Base-by-base conservation (phyloP, 2,888 invertebrate species). In the Philopedon plagiatum region DNA sequence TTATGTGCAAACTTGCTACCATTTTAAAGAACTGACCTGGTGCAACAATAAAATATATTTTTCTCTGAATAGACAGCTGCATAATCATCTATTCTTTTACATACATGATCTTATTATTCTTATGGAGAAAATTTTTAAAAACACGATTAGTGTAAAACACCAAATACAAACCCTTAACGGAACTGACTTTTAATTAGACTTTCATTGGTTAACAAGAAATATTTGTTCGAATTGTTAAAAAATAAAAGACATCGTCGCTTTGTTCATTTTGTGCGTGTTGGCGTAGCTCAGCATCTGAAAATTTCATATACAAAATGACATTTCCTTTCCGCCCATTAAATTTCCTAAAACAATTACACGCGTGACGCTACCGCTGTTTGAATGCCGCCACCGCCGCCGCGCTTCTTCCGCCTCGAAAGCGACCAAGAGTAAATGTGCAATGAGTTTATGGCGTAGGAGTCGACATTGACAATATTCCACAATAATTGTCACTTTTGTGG, bases 281-380 rank as follows among this genome's bases (percentile, higher is more conserved):
- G 15, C 26, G n/a, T n/a, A n/a, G n/a, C n/a, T 4, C 34, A 2
- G 34, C 34, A 9, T 44, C 11, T 11, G 19, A 3, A 29, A 29
- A 29, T 51, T 51, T 51, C 29, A 51, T 51, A 29, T 29, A 51
- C 26, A 51, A 51, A 15, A 51, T 51, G 26, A 51, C 29, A 51
- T 51, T 51, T 51, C 29, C 51, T 51, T 51, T 51, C 29, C 29
- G 51, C 51, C 15, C 51, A 51, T 51, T 51, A 51, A 29, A 15
- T 51, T 51, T 51, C 51, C 51, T 26, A 51, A 51, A 51, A 51
- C 29, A 51, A 51, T 51, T 51, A 49, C 23, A 29, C 26, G 26
- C 51, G 51, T 51, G 51, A 13, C 51, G 51, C 29, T 51, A 29
- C 29, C 11, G 26, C 29, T 11, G 13, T 51, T 51, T 51, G 51